Evolutionary conservation across 1,140 invertebrate species (phyloP), one percentile per base, ranked within the genome.

Genomic region (Calliphora vicina): DNA sequence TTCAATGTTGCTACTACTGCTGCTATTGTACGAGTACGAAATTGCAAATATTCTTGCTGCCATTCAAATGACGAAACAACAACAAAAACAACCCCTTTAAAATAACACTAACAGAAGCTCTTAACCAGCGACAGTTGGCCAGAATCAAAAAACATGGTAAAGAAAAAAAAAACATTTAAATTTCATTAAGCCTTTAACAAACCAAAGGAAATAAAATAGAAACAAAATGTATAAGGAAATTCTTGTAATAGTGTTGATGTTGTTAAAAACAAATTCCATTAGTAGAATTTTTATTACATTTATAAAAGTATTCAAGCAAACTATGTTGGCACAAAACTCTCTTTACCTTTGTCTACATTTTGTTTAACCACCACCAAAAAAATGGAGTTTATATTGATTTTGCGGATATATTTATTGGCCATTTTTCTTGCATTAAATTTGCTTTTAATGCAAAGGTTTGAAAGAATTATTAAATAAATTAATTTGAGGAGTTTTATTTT

Each of bases 1-100:
- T 85, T 27, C 82, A 80, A 35, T 71, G 74, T 82, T 71, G 80
- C 78, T 27, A 23, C 80, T 50, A 26, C 27, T 78, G 43, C 25
- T 23, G 35, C 57, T n/a, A 15, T 57, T 57, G 50, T 17, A 6
- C 15, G 50, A 57, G 15, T 17, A 35, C 35, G 35, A 57, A n/a
- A 57, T 57, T 57, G 50, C 50, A 57, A 57, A 57, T 57, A 57
- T 57, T 57, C 50, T 6, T 17, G 50, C 13, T 57, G 50, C 50
- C 50, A 57, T 57, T 57, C n/a, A 57, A 57, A 57, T 57, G 15
- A n/a, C 50, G 15, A 57, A 57, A 57, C 45, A 67, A 20, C 61
- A 20, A 43, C 43, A 20, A 26, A 74, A 45, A n/a, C 74, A 85
- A 57, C 82, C 50, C 84, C 81, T 81, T n/a, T 5, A 25, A 50